These are phyloP conservation scores for Glaucopsyche alexis DNA, from an alignment of 2,888 invertebrate species.

Conservation along the genomic window DNA sequence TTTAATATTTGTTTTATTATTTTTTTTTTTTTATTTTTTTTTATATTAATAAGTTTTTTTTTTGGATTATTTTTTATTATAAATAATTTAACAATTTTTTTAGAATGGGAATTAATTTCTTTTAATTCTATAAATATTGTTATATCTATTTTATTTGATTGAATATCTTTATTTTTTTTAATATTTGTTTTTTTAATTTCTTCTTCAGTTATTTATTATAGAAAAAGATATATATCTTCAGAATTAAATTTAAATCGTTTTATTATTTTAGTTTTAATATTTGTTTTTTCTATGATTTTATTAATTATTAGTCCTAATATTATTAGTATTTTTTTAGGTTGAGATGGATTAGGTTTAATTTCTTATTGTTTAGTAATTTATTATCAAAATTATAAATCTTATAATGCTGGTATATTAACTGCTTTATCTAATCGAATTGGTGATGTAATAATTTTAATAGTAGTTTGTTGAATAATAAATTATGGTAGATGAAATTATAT, in stretches of 20 bases:
- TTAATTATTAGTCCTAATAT: slow-evolving; percentile 85
- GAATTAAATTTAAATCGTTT: slow-evolving; percentile 82
- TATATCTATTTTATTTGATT: slow-evolving; percentile 82
- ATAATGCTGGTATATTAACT: slow-evolving; percentile 86
- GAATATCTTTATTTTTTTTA: slow-evolving; percentile 83
- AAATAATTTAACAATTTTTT: slow-evolving; percentile 67
- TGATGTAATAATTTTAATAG: slow-evolving; percentile 83
- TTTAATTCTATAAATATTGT: slow-evolving; percentile 71
- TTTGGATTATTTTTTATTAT: slow-evolving; percentile 69
- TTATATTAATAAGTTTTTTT: slow-evolving; percentile 63
- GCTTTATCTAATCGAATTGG: slow-evolving; percentile 87
- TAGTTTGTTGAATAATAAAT: slow-evolving; percentile 79
- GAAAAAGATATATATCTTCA: slow-evolving; percentile 80
- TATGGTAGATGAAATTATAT: slow-evolving; percentile 78
- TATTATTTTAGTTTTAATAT: slow-evolving; percentile 82
- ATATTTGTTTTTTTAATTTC: slow-evolving; percentile 84
- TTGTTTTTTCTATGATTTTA: slow-evolving; percentile 84
- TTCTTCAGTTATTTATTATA: slow-evolving; percentile 83
- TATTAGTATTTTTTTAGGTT: slow-evolving; percentile 85
- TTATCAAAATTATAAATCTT: slow-evolving; percentile 84
- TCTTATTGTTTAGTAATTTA: slow-evolving; percentile 87
- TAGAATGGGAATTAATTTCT: slow-evolving; percentile 78
- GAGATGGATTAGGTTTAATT: slow-evolving; percentile 85
- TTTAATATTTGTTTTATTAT: slow-evolving; percentile 75
- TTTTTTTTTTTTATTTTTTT: slow-evolving; percentile 71